Base-by-base conservation (phyloP, 2,888 invertebrate species). In the Idaea dimidiata region DNA sequence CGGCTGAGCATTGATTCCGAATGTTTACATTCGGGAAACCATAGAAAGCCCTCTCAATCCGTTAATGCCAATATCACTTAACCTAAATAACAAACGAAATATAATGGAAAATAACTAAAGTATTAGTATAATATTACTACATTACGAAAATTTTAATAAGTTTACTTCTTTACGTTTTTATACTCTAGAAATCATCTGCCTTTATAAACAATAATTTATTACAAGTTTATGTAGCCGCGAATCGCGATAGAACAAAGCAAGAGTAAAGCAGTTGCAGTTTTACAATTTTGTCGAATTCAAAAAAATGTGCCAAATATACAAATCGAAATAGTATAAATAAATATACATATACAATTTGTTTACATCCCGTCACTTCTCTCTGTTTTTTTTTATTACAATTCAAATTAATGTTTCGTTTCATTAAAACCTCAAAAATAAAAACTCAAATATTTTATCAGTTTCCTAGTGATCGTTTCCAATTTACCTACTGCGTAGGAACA, bases 1-100 rank as follows among this genome's bases (percentile, higher is more conserved):
- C 67, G 66, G 57, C 65, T 66, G 60, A 67, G 65, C 68, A 71
- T 72, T 69, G 68, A 72, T 66, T 66, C 64, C 63, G 61, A 65
- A 68, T 76, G 74, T 76, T 77, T 78, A 79, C 63, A 66, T 63
- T 59, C 65, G 65, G 55, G 59, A 61, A 70, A 60, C 62, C 65
- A 62, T 60, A 61, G 59, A 62, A 56, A 43, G 43, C 43, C 43
- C 10, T 43, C 43, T 43, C 43, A 10, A 14, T 43, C 10, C 5
- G 43, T 43, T 43, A 43, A 43, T 43, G 10, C 43, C 43, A 43
- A 43, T 43, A 43, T 8, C 43, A 8, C 10, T 43, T 43, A 43
- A 43, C 43, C 43, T 10, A 43, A 43, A 43, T 43, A 43, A 43
- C 43, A 43, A 43, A 14, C 0, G 43, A 7, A 33, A 33, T 33